These are phyloP conservation scores for Sinohyriopsis cumingii DNA, from an alignment of 2,888 invertebrate species.

Conservation along the genomic window DNA sequence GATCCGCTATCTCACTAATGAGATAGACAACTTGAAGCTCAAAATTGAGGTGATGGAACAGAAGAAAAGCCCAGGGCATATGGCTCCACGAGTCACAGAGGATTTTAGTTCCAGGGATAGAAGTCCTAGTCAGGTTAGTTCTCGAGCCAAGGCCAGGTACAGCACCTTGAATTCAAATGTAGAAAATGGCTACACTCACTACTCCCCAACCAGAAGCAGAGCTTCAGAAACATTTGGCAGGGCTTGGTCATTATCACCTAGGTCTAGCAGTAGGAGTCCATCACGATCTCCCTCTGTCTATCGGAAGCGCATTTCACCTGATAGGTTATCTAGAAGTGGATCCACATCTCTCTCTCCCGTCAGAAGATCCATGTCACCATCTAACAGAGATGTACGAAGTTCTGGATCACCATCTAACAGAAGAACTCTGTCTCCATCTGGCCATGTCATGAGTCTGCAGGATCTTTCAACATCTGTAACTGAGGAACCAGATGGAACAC, in stretches of 20 bases:
- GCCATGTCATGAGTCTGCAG: constrained; percentile 40
- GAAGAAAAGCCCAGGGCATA: constrained; percentile 31
- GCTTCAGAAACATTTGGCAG: constrained; percentile 20
- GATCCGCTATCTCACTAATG: constrained; percentile 46
- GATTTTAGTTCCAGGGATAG: constrained; percentile 33
- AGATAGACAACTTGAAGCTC: constrained; percentile 56
- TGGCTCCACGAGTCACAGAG: constrained; percentile 26
- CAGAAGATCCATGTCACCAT: constrained; percentile 19
- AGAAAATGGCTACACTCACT: constrained; percentile 12
- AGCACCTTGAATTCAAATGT: constrained; percentile 25
- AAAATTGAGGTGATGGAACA: constrained; percentile 57
- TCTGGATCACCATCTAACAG: constrained; percentile 34
- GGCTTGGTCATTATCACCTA: constrained; percentile 32
- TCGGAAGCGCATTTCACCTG: constrained; percentile 40
- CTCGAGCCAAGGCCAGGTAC: constrained; percentile 31
- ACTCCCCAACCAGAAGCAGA: constrained; percentile 24
- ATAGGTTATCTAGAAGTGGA: constrained; percentile 26
- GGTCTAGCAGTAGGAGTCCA: constrained; percentile 20
- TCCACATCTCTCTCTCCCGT: constrained; percentile 2
- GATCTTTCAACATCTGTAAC: constrained; percentile 47
- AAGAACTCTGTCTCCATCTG: constrained; percentile 32
- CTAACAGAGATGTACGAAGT: constrained; percentile 20
- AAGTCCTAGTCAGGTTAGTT: constrained; percentile 35
- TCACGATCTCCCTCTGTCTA: constrained; percentile 31
- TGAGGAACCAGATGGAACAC: constrained; percentile 43